A percentile compares a stretch with the other conserved stretches of the same genome.
phyloP scores from a whole-genome alignment of 2,113 vertebrate genomes.

The Austrofundulus limnaeus region DNA sequence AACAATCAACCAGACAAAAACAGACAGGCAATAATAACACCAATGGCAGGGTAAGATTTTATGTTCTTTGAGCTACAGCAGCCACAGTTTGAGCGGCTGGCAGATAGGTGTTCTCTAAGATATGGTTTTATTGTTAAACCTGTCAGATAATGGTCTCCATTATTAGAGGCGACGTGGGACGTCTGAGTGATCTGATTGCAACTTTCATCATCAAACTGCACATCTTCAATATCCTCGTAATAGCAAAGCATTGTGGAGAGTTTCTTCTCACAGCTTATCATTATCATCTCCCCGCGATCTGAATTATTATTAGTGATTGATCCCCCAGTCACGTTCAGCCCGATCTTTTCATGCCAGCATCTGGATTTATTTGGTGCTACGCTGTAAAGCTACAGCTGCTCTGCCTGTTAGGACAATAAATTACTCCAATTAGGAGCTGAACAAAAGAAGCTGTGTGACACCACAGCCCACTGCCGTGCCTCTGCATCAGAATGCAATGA shows the following conservation, averaged over 20 bases:
- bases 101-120: constrained; percentile 15
- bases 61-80: neutral
- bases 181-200: constrained; percentile 10
- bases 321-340: constrained; percentile 58
- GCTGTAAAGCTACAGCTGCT: constrained; percentile 76
- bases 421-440: constrained; percentile 74
- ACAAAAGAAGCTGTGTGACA: constrained; percentile 64
- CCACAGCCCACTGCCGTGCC: constrained; percentile 32
- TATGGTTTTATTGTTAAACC: constrained; percentile 39
- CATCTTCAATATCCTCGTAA: constrained; percentile 23
- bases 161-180: constrained; percentile 26
- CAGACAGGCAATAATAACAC: neutral
- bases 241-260: neutral
- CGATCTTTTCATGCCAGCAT: constrained; percentile 65
- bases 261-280: constrained; percentile 30
- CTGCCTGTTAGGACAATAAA: constrained; percentile 76
- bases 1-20: no score
- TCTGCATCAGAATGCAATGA: constrained; percentile 20
- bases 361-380: constrained; percentile 71
- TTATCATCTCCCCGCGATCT: constrained; percentile 36
- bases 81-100: no score
- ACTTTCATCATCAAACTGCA: constrained; percentile 30
- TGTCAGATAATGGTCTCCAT: constrained; percentile 48
- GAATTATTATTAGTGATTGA: constrained; percentile 47
- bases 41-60: constrained; percentile 24